Evolutionary conservation across 2,888 invertebrate species (phyloP).

Genomic region (Mimachlamys varia): DNA sequence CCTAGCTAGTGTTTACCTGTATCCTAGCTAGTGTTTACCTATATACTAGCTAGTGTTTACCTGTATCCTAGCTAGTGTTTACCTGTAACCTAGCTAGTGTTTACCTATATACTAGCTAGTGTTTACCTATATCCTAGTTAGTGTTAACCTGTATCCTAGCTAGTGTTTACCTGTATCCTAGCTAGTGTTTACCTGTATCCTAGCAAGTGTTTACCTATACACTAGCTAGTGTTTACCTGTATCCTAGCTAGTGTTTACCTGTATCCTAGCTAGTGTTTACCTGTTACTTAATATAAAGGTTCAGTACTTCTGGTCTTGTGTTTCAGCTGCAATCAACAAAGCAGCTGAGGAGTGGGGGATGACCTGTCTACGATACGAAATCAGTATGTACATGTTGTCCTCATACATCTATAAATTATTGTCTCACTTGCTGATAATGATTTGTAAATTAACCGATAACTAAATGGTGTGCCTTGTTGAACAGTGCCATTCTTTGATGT

Average conservation of each 20-base stretch:
- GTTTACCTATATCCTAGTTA: neutral
- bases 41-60: no score
- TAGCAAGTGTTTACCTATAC: neutral
- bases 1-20: neutral
- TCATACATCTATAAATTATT: no score
- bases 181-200: neutral
- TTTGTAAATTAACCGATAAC: no score
- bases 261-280: neutral
- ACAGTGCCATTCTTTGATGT: neutral
- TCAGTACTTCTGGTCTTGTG: neutral
- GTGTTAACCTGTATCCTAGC: neutral
- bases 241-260: neutral
- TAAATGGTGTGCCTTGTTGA: no score
- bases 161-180: neutral
- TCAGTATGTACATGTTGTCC: constrained; percentile 83
- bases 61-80: neutral
- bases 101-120: neutral
- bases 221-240: no score
- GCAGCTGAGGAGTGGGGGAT: constrained; percentile 99
- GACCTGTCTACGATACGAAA: constrained; percentile 96
- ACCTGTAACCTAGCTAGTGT: no score
- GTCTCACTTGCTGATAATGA: no score
- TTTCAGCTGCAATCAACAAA: constrained; percentile 94
- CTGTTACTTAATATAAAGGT: no score
- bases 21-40: neutral